phyloP scores from a whole-genome alignment of 2,888 invertebrate species.

The Ichneumoninae sp. region DNA sequence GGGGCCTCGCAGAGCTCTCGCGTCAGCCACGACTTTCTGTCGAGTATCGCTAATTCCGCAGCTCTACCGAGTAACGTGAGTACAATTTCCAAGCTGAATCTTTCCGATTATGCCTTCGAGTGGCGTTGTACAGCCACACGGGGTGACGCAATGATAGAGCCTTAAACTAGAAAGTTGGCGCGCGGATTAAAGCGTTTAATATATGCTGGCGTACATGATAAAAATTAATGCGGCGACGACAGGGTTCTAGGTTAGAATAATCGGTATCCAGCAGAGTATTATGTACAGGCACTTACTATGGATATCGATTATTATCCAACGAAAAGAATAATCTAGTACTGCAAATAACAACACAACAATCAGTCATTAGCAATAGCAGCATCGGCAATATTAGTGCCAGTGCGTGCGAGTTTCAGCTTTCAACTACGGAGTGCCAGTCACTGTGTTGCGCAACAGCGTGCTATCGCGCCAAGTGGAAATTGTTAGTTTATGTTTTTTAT shows the following conservation, averaged over 20 bases:
- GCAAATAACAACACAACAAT: neutral
- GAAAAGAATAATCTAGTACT: neutral
- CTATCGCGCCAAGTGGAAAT: neutral
- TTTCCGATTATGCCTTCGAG: conserved; percentile 20
- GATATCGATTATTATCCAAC: neutral
- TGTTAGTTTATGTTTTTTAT: neutral
- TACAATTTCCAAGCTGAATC: conserved; percentile 60
- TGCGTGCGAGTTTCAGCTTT: conserved; percentile 2
- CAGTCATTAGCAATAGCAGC: neutral
- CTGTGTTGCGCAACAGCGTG: conserved; percentile 16
- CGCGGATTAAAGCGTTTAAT: neutral
- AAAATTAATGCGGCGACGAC: neutral
- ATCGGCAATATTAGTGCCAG: neutral
- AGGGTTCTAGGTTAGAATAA: conserved; percentile 1
- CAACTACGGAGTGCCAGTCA: conserved; percentile 12
- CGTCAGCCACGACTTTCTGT: conserved; percentile 84
- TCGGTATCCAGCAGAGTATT: neutral
- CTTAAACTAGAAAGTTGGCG: conserved; percentile 18
- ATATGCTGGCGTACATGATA: neutral
- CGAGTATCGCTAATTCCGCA: conserved; percentile 78
- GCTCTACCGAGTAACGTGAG: conserved; percentile 78
- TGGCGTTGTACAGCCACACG: conserved; percentile 8
- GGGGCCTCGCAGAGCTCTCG: conserved; percentile 86
- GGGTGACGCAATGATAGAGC: conserved; percentile 9
- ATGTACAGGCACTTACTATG: neutral